phyloP scores from a whole-genome alignment of 2,113 vertebrate genomes.

The Tympanuchus pallidicinctus region DNA sequence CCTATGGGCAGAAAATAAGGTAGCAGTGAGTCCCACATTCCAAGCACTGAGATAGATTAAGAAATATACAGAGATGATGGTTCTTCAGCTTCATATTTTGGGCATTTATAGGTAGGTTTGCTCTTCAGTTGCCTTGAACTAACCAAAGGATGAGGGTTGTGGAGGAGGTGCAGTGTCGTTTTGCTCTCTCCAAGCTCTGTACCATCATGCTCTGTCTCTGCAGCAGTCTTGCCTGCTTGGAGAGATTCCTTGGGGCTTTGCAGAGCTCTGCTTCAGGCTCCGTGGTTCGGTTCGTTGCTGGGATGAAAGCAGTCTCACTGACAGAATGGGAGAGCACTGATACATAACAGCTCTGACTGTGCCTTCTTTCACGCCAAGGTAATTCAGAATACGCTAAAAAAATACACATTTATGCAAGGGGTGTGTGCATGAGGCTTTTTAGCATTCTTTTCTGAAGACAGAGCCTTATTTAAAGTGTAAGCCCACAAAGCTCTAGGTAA shows the following conservation, averaged over 20 bases:
- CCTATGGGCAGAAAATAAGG: background rate
- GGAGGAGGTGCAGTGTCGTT: rapidly evolving
- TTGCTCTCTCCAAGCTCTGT: background rate
- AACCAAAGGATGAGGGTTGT: rapidly evolving
- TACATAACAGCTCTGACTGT: background rate
- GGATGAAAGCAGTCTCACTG: rapidly evolving
- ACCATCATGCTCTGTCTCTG: rapidly evolving
- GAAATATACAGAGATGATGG: rapidly evolving
- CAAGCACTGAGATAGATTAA: background rate
- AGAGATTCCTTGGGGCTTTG: background rate
- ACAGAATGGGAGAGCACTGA: rapidly evolving
- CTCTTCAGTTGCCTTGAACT: background rate
- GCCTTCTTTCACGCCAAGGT: background rate
- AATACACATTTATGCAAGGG: background rate
- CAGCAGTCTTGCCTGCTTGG: background rate
- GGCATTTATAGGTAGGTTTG: background rate
- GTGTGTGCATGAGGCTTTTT: background rate
- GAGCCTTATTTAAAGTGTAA: background rate
- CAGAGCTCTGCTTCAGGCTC: background rate
- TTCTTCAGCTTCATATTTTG: background rate
- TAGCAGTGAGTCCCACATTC: background rate
- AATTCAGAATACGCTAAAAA: background rate
- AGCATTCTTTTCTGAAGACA: background rate
- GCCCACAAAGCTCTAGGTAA: background rate
- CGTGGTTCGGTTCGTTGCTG: rapidly evolving